phyloP scores from a whole-genome alignment of 2,113 vertebrate genomes.

The Desmodus rotundus region DNA sequence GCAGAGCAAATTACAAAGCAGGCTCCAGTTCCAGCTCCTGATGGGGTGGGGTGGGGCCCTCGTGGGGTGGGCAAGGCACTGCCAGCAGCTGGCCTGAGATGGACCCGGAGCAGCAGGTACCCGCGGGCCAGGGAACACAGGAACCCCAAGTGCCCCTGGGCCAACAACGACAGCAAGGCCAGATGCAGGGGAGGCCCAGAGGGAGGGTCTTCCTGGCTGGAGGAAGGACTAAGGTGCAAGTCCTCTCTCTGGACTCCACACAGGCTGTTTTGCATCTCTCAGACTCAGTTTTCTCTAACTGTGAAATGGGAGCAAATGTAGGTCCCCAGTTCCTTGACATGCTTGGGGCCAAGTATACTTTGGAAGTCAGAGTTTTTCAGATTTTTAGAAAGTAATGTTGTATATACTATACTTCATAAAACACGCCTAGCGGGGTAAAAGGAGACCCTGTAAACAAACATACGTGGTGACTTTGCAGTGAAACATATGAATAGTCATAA shows the following conservation, averaged over 20 bases:
- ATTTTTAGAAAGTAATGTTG: neutral
- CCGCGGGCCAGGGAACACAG: no score
- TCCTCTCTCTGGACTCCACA: neutral
- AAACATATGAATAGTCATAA: neutral
- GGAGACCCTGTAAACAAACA: neutral
- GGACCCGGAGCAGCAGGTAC: neutral
- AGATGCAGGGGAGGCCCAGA: neutral
- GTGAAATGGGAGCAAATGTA: neutral
- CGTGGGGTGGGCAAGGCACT: constrained; percentile 72
- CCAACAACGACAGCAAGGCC: neutral
- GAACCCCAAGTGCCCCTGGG: neutral
- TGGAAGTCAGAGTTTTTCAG: neutral
- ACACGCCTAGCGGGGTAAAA: neutral
- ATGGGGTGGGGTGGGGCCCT: constrained; percentile 62
- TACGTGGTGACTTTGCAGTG: neutral
- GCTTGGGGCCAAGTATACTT: neutral
- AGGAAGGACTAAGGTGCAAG: neutral
- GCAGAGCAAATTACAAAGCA: constrained; percentile 67
- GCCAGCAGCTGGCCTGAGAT: constrained; percentile 60
- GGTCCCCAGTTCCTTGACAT: neutral
- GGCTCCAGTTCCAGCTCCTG: constrained; percentile 37
- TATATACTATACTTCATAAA: neutral
- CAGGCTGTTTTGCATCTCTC: neutral
- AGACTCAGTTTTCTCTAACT: neutral
- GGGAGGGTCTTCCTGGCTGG: neutral